Base-by-base conservation (phyloP, 2,113 vertebrate species). In the Malurus cyaneus region DNA sequence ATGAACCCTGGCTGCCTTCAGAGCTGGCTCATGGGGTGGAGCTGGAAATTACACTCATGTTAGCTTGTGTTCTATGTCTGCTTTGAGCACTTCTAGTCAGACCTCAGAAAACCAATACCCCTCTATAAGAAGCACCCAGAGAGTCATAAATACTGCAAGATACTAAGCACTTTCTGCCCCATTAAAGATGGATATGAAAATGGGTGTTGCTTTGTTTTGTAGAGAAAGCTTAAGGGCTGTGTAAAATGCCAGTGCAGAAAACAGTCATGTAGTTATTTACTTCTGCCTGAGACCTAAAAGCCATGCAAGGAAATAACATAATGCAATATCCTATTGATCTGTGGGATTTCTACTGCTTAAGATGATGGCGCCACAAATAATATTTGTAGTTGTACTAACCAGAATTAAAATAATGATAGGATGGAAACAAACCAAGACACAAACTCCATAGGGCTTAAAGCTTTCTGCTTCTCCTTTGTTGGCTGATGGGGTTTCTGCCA, bases 271-370 rank as follows among this genome's bases (percentile, higher is more conserved):
- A 39, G 62, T 83, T 86, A 77, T 80, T 93, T 93, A 80, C 62
- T 88, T 34, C 31, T 73, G 50, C 39, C 60, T 52, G 59, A 57
- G 74, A 42, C 20, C 34, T 92, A 54, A 92, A 93, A 92, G 59
- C 88, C 88, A 23, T 64, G 65, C 76, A 67, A 87, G 49, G 52
- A 52, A 85, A 36, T 34, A 50, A 62, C 49, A 11, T 70, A 90
- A 94, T 80, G 92, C 91, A 93, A 6, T 1, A 4, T 46, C 62
- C n/a, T 89, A 95, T 93, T 83, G 91, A 96, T 93, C 82, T 66
- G 90, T 42, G 73, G 82, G 24, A 77, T 94, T 80, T 14, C 53
- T 73, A 14, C 74, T 47, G 34, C 62, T 66, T 34, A 42, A 85
- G 34, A 36, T 0, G 10, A 10, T 6, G 52, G 46, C 18, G 6